These are phyloP conservation scores for Bos taurus DNA, from an alignment of 2,113 vertebrate species.

Conservation along the genomic window DNA sequence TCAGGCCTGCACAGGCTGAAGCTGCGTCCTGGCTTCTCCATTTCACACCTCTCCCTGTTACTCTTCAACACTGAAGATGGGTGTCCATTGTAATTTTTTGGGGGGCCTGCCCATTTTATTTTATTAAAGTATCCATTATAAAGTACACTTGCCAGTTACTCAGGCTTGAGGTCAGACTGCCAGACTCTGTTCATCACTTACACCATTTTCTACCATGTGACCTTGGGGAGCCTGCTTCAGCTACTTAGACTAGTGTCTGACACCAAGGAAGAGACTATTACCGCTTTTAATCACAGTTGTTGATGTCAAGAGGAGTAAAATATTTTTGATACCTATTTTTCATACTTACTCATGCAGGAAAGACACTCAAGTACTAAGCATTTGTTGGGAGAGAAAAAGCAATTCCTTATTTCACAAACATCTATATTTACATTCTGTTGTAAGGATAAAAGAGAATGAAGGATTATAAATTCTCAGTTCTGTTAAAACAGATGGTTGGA, in stretches of 20 bases:
- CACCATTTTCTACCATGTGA: background rate
- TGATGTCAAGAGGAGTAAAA: background rate
- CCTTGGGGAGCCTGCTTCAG: background rate
- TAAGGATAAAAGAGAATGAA: constrained; percentile 27
- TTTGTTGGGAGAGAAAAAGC: background rate
- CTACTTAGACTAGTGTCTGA: background rate
- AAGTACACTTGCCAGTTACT: background rate
- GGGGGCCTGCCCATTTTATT: background rate
- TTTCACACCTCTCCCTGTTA: background rate
- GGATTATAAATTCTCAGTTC: background rate
- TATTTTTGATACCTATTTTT: background rate
- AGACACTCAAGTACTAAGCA: background rate
- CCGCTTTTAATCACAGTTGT: background rate
- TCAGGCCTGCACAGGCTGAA: background rate
- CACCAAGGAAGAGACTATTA: background rate
- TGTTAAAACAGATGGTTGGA: background rate
- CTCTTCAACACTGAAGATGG: background rate
- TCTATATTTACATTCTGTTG: background rate
- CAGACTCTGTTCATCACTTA: background rate
- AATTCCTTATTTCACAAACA: background rate
- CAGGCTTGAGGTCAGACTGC: background rate
- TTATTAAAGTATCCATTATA: background rate
- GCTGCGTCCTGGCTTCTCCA: background rate
- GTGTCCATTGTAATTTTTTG: background rate
- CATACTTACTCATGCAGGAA: background rate